phyloP scores from a whole-genome alignment of 2,113 vertebrate species.

The Corythornis madagascariensis region DNA sequence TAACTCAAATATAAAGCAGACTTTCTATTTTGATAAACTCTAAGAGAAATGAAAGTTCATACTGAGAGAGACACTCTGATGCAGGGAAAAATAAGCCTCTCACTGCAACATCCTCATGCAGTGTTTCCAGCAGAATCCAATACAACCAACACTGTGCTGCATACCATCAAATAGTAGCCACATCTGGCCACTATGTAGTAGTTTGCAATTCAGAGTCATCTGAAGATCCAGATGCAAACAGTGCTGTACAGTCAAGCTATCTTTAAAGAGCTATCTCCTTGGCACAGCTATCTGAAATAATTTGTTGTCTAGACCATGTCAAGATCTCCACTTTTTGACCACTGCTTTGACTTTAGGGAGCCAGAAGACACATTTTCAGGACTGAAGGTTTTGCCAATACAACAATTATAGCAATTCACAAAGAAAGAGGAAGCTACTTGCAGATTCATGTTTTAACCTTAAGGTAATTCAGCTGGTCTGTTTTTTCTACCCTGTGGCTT shows the following conservation, averaged over 20 bases:
- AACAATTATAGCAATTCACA: background rate
- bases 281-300: background rate
- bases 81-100: background rate
- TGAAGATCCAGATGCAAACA: background rate
- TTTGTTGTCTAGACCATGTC: fast-evolving
- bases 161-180: background rate
- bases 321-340: background rate
- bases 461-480: background rate
- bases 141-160: background rate
- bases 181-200: background rate
- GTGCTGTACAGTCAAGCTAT: background rate
- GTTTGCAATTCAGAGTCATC: background rate
- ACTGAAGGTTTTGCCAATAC: background rate
- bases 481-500: background rate
- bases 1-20: background rate
- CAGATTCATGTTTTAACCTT: background rate
- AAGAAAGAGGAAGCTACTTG: background rate
- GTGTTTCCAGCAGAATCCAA: background rate
- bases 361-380: background rate
- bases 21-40: background rate
- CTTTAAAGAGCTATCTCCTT: background rate
- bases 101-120: fast-evolving
- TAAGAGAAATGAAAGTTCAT: background rate
- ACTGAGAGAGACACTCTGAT: background rate
- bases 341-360: background rate